These are phyloP conservation scores for Odocoileus virginianus DNA, from an alignment of 2,113 vertebrate species.

Conservation along the genomic window DNA sequence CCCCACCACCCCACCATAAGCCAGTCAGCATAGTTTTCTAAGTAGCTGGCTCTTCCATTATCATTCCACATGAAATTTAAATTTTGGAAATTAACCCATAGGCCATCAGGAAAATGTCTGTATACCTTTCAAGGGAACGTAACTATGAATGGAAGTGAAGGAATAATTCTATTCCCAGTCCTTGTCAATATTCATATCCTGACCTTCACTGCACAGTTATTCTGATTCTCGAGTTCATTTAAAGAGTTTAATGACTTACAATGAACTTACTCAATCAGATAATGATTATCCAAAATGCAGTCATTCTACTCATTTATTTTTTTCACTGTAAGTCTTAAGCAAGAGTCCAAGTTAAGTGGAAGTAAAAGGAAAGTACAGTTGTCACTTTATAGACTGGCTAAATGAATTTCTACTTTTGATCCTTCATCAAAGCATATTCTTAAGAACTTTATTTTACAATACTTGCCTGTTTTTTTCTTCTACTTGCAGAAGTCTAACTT, in stretches of 20 bases:
- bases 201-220: background rate
- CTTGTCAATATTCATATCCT: background rate
- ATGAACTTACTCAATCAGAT: background rate
- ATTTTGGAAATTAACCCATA: background rate
- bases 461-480: conserved; percentile 27
- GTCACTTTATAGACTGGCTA: background rate
- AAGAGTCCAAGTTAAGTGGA: conserved; percentile 1
- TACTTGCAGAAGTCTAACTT: conserved; percentile 59
- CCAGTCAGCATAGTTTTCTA: background rate
- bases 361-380: conserved; percentile 32
- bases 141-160: background rate
- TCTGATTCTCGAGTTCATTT: background rate
- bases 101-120: background rate
- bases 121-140: background rate
- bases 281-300: background rate
- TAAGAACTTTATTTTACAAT: conserved; percentile 23
- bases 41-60: background rate
- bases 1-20: background rate
- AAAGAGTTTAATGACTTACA: background rate
- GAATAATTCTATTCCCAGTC: background rate
- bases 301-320: background rate
- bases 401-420: conserved; percentile 61
- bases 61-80: background rate
- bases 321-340: background rate
- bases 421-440: conserved; percentile 58